These are phyloP conservation scores for Brachyalestes nurse DNA, from an alignment of 2,797 vertebrate species.

Conservation along the genomic window DNA sequence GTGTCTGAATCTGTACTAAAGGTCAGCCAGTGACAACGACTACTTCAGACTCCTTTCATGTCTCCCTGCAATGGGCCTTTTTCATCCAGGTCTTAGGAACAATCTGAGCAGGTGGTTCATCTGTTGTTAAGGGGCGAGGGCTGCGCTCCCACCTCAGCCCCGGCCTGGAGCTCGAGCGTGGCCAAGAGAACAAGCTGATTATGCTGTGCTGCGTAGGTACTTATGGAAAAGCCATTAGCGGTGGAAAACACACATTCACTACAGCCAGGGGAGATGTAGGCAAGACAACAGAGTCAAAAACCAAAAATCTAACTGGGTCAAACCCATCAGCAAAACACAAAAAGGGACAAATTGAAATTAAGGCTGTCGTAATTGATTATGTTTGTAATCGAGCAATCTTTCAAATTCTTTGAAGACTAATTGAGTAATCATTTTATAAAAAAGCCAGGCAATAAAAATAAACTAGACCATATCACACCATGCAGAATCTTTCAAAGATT, in stretches of 20 bases:
- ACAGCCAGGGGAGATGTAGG: neutral
- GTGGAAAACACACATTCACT: neutral
- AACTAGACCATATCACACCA: neutral
- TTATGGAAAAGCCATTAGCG: constrained; percentile 20
- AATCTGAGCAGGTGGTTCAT: neutral
- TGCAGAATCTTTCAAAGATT: neutral
- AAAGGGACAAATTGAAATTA: neutral
- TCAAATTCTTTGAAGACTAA: too few relatives aligned
- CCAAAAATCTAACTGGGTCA: constrained; percentile 11
- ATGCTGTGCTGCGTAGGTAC: neutral
- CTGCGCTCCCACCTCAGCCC: neutral
- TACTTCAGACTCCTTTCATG: neutral
- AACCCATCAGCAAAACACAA: neutral
- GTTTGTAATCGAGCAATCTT: neutral
- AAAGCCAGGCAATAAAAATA: neutral
- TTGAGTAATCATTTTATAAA: neutral
- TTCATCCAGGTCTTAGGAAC: neutral
- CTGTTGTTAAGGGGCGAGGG: neutral
- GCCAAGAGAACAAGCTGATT: neutral
- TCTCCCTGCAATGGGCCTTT: neutral
- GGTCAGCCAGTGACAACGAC: neutral
- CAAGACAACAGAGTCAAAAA: neutral
- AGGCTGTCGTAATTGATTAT: neutral
- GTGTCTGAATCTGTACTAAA: neutral
- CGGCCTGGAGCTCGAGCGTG: neutral